phyloP scores from a whole-genome alignment of 1,140 invertebrate species.

The Penaeus indicus region DNA sequence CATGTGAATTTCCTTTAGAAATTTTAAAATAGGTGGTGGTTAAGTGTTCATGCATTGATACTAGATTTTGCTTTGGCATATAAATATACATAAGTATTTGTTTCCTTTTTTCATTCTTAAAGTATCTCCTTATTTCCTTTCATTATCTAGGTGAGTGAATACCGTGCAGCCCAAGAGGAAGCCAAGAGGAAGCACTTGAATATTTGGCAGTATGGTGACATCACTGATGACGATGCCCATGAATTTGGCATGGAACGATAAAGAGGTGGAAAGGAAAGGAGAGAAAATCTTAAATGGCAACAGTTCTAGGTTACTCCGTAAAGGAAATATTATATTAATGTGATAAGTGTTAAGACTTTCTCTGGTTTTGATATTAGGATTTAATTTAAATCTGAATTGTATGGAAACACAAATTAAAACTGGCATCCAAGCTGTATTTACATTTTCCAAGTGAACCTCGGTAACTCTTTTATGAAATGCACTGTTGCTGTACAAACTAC shows the following conservation, averaged over 20 bases:
- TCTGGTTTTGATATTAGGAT: constrained; percentile 62
- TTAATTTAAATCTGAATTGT: constrained; percentile 48
- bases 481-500: no score
- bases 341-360: constrained; percentile 58
- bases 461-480: background rate
- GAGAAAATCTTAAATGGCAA: no score
- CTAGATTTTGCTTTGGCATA: no score
- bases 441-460: constrained; percentile 33
- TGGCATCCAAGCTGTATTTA: constrained; percentile 17
- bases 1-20: no score
- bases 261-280: constrained; percentile 32
- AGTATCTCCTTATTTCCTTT: constrained; percentile 31
- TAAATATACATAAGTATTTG: background rate
- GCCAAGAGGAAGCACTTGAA: constrained; percentile 87
- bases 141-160: constrained; percentile 79
- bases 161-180: constrained; percentile 85
- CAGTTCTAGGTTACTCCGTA: no score
- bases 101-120: background rate
- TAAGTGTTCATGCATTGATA: no score
- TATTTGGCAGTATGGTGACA: constrained; percentile 97
- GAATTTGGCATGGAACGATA: constrained; percentile 79
- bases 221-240: constrained; percentile 94
- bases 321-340: constrained; percentile 49
- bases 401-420: constrained; percentile 22
- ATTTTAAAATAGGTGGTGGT: no score